Evolutionary conservation across 2,797 vertebrate genomes (phyloP), one percentile per base, ranked within the genome.

Genomic region (Coracias cyanogaster): DNA sequence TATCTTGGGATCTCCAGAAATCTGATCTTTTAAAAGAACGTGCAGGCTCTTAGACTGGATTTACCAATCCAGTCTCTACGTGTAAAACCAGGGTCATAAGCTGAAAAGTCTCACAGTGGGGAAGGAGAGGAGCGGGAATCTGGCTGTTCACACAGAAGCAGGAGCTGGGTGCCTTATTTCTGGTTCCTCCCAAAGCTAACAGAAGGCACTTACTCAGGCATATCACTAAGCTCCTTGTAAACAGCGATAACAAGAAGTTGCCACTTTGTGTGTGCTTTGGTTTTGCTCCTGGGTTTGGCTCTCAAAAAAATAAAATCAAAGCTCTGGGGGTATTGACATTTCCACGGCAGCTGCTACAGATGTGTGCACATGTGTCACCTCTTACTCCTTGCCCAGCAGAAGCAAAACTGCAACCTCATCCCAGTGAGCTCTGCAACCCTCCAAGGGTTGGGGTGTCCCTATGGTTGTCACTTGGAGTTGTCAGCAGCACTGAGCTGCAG

Each of bases 261-360:
- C 26, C 0, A 0, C 60, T 92, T 77, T 21, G 17, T 62, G 9
- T 0, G 0, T 13, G 8, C 78, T 77, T 82, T 0, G 3, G 9
- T 58, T 92, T 89, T 72, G 28, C 49, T 82, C 58, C 41, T 31
- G 57, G 15, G 15, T 66, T 90, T 82, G n/a, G 9, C 9, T 21
- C 33, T 58, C 10, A 19, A n/a, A 41, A 62, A n/a, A 60, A 25
- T 19, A 48, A 24, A 8, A 46, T 7, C 15, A 61, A 31, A 90
- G 10, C 73, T 73, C 41, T 28, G 37, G 13, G 10, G 12, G 2
- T 35, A 58, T 3, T 28, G 60, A 43, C 12, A 55, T n/a, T 60
- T 45, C 69, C 2, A 1, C 2, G 1, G 80, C n/a, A 29, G 33
- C 25, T 12, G 18, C 19, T n/a, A 17, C 8, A 58, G 21, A n/a